Base-by-base conservation (phyloP, 1,140 invertebrate species). In the Meteorus sp. region DNA sequence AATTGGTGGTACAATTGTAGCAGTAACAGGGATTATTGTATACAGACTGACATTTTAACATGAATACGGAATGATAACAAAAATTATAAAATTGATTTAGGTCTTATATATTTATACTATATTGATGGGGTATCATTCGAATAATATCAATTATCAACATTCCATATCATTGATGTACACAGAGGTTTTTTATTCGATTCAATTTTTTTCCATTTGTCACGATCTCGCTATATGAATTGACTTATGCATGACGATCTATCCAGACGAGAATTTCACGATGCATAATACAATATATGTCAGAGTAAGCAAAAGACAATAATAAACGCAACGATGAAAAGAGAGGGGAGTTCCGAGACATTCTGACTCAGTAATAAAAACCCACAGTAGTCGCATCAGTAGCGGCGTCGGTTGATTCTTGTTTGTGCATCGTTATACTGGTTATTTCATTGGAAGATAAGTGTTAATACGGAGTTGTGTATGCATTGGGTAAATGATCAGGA, bases 1-100 rank as follows among this genome's bases (percentile, higher is more conserved):
- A 7, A 57, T 78, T 25, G 76, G 78, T 45, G 77, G 77, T 43
- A 71, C 75, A 13, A 67, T 71, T 51, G 71, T 69, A 3, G 74
- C 73, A 7, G 22, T 72, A 1, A 44, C 72, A 8, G 72, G 76
- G 22, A 58, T 76, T 17, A 62, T 78, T 39, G 66, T 74, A 20
- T 79, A 81, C 45, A 74, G 67, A 73, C 70, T 78, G 33, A 52
- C 41, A 25, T 57, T 58, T 50, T 62, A 51, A 48, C 23, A 48
- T 17, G n/a, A 25, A 5, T 11, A 39, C 5, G 13, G 6, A 39
- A 5, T 39, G 13, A 39, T 39, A 15, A 39, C 35, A 5, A n/a
- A 39, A 39, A 11, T n/a, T 15, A 39, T 15, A 11, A 39, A 5
- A 15, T 39, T 39, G 35, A 39, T 15, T n/a, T 39, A 15, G 13